phyloP scores from a whole-genome alignment of 2,113 vertebrate species.

The Pterocles gutturalis region DNA sequence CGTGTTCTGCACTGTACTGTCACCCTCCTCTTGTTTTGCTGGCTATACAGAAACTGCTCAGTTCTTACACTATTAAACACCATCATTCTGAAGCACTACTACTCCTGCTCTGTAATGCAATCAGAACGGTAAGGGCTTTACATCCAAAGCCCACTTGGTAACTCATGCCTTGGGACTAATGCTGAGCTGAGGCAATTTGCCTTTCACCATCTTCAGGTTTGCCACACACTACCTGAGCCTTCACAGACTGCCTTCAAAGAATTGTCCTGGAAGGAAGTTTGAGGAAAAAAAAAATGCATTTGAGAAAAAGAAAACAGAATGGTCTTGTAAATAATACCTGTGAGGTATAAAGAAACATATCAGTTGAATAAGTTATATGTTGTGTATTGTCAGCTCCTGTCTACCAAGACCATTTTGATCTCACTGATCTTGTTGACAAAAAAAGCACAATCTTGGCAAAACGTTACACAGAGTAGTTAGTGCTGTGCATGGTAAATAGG shows the following conservation, averaged over 20 bases:
- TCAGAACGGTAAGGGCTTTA: not conserved
- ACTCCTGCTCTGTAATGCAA: not conserved
- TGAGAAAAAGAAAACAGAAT: not conserved
- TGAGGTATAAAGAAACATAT: not conserved
- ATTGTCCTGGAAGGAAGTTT: not conserved
- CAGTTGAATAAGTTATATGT: not conserved
- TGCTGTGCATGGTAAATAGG: not conserved
- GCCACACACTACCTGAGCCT: not conserved
- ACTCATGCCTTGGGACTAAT: not conserved
- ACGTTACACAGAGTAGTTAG: not conserved
- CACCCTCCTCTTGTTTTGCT: not conserved
- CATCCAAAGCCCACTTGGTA: not conserved
- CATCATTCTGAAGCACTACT: not conserved
- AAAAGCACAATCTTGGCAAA: not conserved
- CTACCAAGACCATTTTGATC: not conserved
- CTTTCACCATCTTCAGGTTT: not conserved
- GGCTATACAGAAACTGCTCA: not conserved
- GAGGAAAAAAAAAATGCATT: not conserved
- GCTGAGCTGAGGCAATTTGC: accelerated
- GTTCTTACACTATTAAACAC: not conserved
- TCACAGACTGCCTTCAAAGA: not conserved
- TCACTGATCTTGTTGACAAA: not conserved
- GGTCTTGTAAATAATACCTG: not conserved
- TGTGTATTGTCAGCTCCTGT: not conserved
- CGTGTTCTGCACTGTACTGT: not conserved